Conservation (phyloP, 2,888 invertebrate genomes). For the Harpalus rubripes region DNA sequence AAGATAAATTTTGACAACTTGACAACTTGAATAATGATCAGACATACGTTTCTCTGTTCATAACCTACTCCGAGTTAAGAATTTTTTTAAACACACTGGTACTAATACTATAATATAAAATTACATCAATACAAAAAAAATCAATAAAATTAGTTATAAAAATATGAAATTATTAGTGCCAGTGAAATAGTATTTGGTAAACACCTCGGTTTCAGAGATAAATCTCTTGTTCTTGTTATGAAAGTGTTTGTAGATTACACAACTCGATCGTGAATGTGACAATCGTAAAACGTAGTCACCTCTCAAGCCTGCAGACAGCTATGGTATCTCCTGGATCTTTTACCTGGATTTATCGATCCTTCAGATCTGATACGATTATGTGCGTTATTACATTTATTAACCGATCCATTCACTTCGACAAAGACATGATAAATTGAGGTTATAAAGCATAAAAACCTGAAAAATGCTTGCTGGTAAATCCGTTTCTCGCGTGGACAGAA, state of each 20-base stretch:
- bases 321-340: conserved; percentile 31
- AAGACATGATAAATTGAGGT: conserved; percentile 64
- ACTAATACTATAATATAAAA: too few species aligned
- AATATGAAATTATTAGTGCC: too few species aligned
- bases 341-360: conserved; percentile 44
- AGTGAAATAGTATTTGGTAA: too few species aligned
- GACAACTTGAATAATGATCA: too few species aligned
- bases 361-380: conserved; percentile 56
- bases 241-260: conserved; percentile 38
- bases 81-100: too few species aligned
- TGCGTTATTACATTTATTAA: conserved; percentile 58
- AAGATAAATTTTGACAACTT: too few species aligned
- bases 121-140: too few species aligned
- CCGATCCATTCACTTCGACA: conserved; percentile 59
- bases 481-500: conserved; percentile 41
- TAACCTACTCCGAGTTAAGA: too few species aligned
- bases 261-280: conserved; percentile 10
- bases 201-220: background rate
- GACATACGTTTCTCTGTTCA: too few species aligned
- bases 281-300: conserved; percentile 4
- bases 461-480: conserved; percentile 39
- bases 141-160: too few species aligned
- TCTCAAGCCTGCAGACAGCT: conserved; percentile 36
- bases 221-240: background rate
- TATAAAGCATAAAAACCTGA: conserved; percentile 45